phyloP scores from a whole-genome alignment of 1,140 invertebrate species.

The Saxidomus purpurata region DNA sequence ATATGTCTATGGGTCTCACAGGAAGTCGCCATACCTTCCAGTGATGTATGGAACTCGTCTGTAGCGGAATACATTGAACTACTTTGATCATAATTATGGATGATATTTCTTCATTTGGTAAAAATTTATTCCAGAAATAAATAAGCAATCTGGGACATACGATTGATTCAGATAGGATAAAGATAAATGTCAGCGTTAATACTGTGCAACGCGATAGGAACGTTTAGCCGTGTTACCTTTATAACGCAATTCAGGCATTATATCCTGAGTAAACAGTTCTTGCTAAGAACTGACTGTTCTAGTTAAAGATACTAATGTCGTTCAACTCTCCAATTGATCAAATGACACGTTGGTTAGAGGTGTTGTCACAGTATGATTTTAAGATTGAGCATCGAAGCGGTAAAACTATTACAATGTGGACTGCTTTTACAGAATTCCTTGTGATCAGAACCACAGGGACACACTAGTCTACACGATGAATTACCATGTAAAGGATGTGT shows the following conservation, averaged over 20 bases:
- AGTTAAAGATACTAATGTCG: constrained; percentile 58
- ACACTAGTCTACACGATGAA: no score
- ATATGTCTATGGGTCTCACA: constrained; percentile 48
- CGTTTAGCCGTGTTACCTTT: constrained; percentile 64
- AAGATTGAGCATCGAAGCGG: constrained; percentile 55
- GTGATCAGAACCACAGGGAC: no score
- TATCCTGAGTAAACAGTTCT: constrained; percentile 67
- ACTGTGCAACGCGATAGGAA: constrained; percentile 38
- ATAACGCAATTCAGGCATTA: constrained; percentile 69
- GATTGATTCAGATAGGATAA: background rate
- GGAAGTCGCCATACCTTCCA: constrained; percentile 66
- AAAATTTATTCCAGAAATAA: background rate
- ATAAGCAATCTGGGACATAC: background rate
- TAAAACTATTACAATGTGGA: constrained; percentile 64
- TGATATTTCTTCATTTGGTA: background rate
- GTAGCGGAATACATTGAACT: background rate
- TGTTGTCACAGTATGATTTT: constrained; percentile 61
- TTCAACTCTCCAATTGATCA: constrained; percentile 64
- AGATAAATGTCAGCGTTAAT: no score
- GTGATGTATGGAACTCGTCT: no score
- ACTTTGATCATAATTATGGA: background rate
- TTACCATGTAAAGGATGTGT: constrained; percentile 3
- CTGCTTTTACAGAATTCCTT: constrained; percentile 46
- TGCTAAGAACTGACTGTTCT: constrained; percentile 68
- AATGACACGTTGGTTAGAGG: constrained; percentile 74